A percentile compares a stretch with the other conserved stretches of the same genome.
phyloP scores from a whole-genome alignment of 2,888 invertebrate species.

The Calliphora vomitoria region DNA sequence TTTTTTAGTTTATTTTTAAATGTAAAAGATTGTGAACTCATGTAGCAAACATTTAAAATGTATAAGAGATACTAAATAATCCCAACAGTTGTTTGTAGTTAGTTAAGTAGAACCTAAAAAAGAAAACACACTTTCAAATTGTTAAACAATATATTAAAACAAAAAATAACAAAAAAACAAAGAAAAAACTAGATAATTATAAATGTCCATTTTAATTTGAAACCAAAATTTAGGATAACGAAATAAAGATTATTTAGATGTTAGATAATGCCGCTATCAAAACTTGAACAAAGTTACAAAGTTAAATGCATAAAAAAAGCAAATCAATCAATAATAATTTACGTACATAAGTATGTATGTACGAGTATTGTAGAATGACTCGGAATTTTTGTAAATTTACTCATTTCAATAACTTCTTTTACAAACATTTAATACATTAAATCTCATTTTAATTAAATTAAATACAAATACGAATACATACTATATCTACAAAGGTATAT shows the following conservation, averaged over 20 bases:
- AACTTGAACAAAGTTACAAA: conserved; percentile 27
- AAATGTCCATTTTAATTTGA: conserved; percentile 56
- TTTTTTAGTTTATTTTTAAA: too few relatives aligned
- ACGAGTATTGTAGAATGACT: background rate
- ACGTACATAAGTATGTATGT: too few relatives aligned
- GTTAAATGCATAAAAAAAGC: conserved; percentile 15
- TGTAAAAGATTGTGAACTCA: background rate
- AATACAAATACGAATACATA: too few relatives aligned
- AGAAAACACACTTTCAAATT: conserved; percentile 40
- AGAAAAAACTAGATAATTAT: conserved; percentile 48
- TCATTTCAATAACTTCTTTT: background rate
- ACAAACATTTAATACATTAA: background rate
- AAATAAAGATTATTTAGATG: conserved; percentile 36
- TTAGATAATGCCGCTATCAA: conserved; percentile 59
- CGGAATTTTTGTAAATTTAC: background rate
- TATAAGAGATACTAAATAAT: conserved; percentile 25
- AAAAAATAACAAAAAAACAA: too few relatives aligned
- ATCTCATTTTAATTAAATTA: conserved; percentile 6
- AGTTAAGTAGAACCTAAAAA: conserved; percentile 62
- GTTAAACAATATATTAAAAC: conserved; percentile 54
- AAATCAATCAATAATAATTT: conserved; percentile 8
- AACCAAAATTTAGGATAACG: conserved; percentile 18
- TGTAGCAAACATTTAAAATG: too few relatives aligned
- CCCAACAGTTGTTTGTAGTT: conserved; percentile 64
- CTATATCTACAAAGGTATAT: too few relatives aligned